Evolutionary conservation across 64 coral and sea anemone genomes (phyloP), one percentile per base, ranked within the genome.

Genomic region (Montipora cactus): DNA sequence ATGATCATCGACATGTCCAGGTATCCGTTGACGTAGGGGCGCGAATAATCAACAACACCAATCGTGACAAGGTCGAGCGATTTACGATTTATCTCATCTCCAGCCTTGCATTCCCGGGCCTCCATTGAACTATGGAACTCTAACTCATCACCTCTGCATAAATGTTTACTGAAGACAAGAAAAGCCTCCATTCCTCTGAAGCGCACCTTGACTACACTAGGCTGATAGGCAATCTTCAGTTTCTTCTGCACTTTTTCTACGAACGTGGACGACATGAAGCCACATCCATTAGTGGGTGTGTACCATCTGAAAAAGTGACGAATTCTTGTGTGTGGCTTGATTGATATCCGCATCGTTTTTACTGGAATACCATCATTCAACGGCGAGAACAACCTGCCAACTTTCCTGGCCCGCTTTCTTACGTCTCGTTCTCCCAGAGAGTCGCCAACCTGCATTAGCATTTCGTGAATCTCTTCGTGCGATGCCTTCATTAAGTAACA

Each of bases 151-250:
- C n/a, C n/a, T n/a, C n/a, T n/a, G n/a, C n/a, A n/a, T n/a, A n/a
- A n/a, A n/a, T n/a, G n/a, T n/a, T n/a, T n/a, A n/a, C n/a, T n/a
- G 19, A 90, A 44, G 44, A 94, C 68, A 47, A 94, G 57, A 74
- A 78, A 49, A 1, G 87, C 93, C 51, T 94, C 89, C 9, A 84
- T 84, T 0, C 93, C 93, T 84, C 89, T 68, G 88, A 85, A 94
- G 44, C 93, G 93, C 11, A 94, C 75, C 37, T 94, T 87, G 7
- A 94, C 67, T 28, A 81, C 87, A n/a, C 93, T 90, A 64, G 93
- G 93, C 45, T 61, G 50, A 18, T 90, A 79, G 44, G 18, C 6
- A 52, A 94, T 79, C 21, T 67, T 75, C 18, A 84, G 58, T 0
- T 14, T 14, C 1, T 46, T 16, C 49, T 90, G 93, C 45, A 94